phyloP scores from a whole-genome alignment of 2,113 vertebrate species.

The Anoura caudifer region DNA sequence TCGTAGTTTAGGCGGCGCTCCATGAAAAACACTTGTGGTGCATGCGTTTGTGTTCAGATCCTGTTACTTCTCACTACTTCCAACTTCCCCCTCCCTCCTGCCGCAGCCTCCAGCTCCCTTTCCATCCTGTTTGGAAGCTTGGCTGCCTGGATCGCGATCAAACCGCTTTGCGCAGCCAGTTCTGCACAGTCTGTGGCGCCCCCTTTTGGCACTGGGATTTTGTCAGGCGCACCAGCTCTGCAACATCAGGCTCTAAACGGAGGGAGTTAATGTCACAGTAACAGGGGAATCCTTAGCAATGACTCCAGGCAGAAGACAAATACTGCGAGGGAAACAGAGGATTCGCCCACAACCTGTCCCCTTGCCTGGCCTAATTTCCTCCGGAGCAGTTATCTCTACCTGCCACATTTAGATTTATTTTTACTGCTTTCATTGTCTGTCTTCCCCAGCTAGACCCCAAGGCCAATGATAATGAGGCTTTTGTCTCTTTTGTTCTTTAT shows the following conservation, averaged over 20 bases:
- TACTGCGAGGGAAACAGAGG: neutral
- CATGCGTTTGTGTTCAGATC: conserved; percentile 62
- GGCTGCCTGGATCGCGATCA: neutral
- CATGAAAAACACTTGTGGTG: conserved; percentile 57
- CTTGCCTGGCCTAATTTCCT: neutral
- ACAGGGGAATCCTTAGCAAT: neutral
- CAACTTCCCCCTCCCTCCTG: conserved; percentile 3
- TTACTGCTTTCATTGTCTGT: neutral
- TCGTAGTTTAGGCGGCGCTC: conserved; percentile 56
- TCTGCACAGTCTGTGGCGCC: conserved; percentile 65
- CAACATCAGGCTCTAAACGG: neutral
- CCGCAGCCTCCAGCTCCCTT: conserved; percentile 6
- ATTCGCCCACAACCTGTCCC: neutral
- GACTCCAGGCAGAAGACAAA: neutral
- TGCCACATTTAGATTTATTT: neutral
- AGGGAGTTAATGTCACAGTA: neutral
- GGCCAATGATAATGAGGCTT: neutral
- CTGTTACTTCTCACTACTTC: conserved; percentile 58
- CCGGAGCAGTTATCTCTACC: neutral
- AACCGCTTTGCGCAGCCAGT: neutral
- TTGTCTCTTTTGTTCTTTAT: neutral
- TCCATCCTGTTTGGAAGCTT: neutral
- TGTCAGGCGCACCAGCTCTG: neutral
- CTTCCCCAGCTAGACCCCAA: neutral
- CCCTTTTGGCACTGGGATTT: conserved; percentile 48